These are phyloP conservation scores for Rhinolophus ferrumequinum DNA, from an alignment of 2,113 vertebrate genomes.

Conservation along the genomic window DNA sequence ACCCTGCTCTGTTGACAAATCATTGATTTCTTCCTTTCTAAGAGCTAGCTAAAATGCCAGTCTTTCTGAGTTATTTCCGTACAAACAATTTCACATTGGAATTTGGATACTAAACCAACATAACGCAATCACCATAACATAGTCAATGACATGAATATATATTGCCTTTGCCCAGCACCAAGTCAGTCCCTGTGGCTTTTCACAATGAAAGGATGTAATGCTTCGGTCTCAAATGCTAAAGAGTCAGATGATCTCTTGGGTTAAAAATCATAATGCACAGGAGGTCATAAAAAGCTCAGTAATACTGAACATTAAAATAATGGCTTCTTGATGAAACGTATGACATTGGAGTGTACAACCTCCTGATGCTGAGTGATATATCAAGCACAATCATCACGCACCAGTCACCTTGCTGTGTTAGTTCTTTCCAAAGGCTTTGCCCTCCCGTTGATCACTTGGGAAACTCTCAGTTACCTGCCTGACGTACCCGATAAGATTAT, in stretches of 20 bases:
- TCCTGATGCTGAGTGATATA: neutral
- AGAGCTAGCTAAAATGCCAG: neutral
- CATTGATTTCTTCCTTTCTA: neutral
- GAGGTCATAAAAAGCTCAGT: conserved; percentile 42
- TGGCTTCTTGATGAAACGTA: conserved; percentile 31
- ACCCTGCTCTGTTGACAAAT: neutral
- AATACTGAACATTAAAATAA: conserved; percentile 28
- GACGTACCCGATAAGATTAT: neutral
- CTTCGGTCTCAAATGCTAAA: conserved; percentile 41
- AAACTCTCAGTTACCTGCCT: neutral
- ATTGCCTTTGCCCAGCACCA: neutral
- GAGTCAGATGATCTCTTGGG: neutral
- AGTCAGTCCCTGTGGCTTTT: conserved; percentile 1
- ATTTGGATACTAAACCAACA: neutral
- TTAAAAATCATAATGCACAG: conserved; percentile 55
- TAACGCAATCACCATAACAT: neutral
- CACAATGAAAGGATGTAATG: neutral
- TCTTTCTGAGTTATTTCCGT: neutral
- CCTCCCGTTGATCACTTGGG: neutral
- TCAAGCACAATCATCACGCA: neutral
- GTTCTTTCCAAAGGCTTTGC: neutral
- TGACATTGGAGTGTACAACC: neutral
- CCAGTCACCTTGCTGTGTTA: neutral
- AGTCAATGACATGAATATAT: neutral
- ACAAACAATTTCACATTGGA: neutral